phyloP scores from a whole-genome alignment of 2,113 vertebrate species.

The Coptodon rendalli region DNA sequence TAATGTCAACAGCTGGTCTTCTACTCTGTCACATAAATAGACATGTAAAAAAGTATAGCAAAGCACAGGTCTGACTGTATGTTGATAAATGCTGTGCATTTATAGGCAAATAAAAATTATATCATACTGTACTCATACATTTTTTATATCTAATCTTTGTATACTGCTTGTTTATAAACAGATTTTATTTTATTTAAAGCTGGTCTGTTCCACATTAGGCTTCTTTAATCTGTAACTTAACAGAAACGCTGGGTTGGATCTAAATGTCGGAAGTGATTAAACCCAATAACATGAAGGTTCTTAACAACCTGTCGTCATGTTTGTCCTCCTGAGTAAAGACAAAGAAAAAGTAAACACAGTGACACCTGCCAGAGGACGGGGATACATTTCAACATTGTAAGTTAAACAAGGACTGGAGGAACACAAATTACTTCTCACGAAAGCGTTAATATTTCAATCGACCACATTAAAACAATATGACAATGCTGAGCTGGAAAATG shows the following conservation, averaged over 20 bases:
- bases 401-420: not conserved
- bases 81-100: not conserved
- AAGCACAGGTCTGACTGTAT: not conserved
- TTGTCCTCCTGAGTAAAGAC: conserved; percentile 6
- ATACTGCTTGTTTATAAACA: not conserved
- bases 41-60: not conserved
- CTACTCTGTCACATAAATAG: not conserved
- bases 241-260: not conserved
- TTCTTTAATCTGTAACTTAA: not conserved
- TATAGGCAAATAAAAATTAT: not conserved
- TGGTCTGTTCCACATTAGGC: not conserved
- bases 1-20: not conserved
- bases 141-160: not conserved
- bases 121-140: not conserved
- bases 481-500: not conserved
- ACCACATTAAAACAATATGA: conserved; percentile 11
- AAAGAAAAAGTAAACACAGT: not conserved
- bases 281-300: not conserved
- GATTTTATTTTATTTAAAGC: not conserved
- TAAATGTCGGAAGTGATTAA: not conserved
- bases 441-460: conserved; percentile 13
- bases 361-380: not conserved
- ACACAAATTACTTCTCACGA: conserved; percentile 1
- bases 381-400: not conserved
- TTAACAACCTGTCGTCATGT: not conserved